A percentile compares a stretch with the other conserved stretches of the same genome.
These are phyloP conservation scores for Stenichneumon culpator DNA, from an alignment of 2,888 invertebrate genomes.

Conservation along the genomic window DNA sequence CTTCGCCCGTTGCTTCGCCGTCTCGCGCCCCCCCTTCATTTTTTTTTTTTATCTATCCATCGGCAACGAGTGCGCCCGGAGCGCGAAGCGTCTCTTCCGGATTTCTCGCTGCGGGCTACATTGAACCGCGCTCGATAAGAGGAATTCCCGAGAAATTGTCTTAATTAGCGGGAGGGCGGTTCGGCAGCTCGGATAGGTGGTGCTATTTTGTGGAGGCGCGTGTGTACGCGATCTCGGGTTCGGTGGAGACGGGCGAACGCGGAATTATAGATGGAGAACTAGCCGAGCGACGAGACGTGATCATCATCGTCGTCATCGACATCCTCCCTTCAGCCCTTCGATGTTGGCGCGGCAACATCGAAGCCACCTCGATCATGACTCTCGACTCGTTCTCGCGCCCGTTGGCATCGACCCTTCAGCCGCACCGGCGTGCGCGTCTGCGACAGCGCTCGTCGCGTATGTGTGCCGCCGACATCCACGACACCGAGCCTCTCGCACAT, in stretches of 20 bases:
- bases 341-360: slow-evolving; percentile 17
- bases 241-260: slow-evolving; percentile 40
- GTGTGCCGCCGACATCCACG: slow-evolving; percentile 12
- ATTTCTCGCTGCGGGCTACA: slow-evolving; percentile 23
- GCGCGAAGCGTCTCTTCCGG: slow-evolving; percentile 54
- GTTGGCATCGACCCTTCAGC: slow-evolving; percentile 66
- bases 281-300: slow-evolving; percentile 67
- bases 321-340: slow-evolving; percentile 49
- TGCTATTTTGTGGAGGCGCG: background rate
- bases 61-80: slow-evolving; percentile 35
- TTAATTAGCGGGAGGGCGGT: slow-evolving; percentile 79
- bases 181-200: background rate
- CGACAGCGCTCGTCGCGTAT: slow-evolving; percentile 19
- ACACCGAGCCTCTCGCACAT: slow-evolving; percentile 46
- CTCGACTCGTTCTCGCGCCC: slow-evolving; percentile 66
- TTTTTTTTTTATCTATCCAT: slow-evolving; percentile 44
- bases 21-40: background rate
- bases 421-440: slow-evolving; percentile 41
- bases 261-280: slow-evolving; percentile 66
- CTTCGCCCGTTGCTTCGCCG: background rate
- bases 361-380: slow-evolving; percentile 64
- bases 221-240: slow-evolving; percentile 38
- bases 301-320: slow-evolving; percentile 41
- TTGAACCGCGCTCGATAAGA: slow-evolving; percentile 73
- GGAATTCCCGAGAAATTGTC: slow-evolving; percentile 78